Base-by-base conservation (phyloP, 2,797 vertebrate genomes). In the Rhynchotus rufescens region DNA sequence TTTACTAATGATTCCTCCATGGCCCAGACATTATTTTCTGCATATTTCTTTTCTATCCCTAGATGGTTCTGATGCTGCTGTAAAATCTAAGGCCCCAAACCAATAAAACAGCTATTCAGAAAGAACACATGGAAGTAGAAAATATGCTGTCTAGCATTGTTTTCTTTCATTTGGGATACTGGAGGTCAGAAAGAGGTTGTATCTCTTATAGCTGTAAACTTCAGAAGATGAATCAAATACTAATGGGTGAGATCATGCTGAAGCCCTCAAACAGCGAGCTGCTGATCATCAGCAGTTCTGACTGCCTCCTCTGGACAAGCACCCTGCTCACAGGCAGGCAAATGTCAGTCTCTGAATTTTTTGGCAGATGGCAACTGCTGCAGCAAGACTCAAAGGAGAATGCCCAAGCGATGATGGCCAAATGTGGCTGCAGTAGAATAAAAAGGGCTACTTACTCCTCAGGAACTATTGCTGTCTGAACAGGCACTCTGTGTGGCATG, bases 1-100 rank as follows among this genome's bases (percentile, higher is more conserved):
- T 93, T 91, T 89, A 40, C 57, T 94, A 92, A 89, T 71, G 65
- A 68, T 20, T 91, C 36, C 56, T 83, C 22, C 57, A 34, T 10
- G 34, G 34, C 34, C 45, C 52, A 90, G 64, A 66, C 12, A 71
- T 79, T 68, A 68, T 59, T 62, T 59, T 56, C 21, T 80, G n/a
- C 38, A 83, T 80, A 44, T n/a, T 80, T 75, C 60, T 11, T n/a
- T 79, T 65, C 60, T 76, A 20, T 9, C 23, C 71, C 15, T 19
- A 14, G 64, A 75, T 45, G 11, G 10, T 75, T 79, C 54, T 1
- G 0, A 73, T 65, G 23, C 26, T 67, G 23, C 65, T 72, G 47
- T 15, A 81, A 76, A 79, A 72, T 52, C 82, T n/a, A 72, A 65
- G 52, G 17, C 5, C 38, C 32, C 60, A 22, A 69, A 66, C 59